Conservation (phyloP, 2,797 vertebrate species). For the Anomalospiza imberbis region DNA sequence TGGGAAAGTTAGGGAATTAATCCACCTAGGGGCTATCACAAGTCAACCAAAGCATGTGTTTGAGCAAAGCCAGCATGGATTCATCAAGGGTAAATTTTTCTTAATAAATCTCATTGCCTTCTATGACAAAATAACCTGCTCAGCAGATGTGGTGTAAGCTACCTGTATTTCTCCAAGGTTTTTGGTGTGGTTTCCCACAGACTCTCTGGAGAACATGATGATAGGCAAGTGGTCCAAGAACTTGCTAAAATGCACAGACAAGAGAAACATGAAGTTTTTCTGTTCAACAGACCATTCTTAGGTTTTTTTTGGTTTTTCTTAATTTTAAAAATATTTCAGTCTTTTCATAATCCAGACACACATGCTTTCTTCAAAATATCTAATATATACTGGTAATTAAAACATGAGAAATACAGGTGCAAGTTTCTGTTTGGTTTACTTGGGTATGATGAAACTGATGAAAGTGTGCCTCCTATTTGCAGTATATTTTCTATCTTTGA, state of each 20-base stretch:
- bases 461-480: not conserved
- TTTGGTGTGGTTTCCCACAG: not conserved
- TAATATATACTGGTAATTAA: not conserved
- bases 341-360: not conserved
- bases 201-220: not conserved
- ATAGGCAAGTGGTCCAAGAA: not conserved
- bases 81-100: not conserved
- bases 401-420: not conserved
- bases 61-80: not conserved
- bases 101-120: not conserved
- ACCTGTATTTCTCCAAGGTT: not conserved
- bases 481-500: not conserved
- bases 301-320: not conserved
- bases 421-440: not conserved
- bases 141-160: not conserved
- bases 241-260: not conserved
- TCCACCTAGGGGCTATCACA: not conserved
- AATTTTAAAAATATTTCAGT: not conserved
- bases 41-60: accelerated
- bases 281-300: not conserved
- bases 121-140: not conserved
- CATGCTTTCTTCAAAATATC: not conserved
- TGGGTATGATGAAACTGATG: not conserved
- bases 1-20: not conserved
- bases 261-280: not conserved